Conservation (phyloP, 2,113 vertebrate genomes). For the Odontophorus gujanensis region DNA sequence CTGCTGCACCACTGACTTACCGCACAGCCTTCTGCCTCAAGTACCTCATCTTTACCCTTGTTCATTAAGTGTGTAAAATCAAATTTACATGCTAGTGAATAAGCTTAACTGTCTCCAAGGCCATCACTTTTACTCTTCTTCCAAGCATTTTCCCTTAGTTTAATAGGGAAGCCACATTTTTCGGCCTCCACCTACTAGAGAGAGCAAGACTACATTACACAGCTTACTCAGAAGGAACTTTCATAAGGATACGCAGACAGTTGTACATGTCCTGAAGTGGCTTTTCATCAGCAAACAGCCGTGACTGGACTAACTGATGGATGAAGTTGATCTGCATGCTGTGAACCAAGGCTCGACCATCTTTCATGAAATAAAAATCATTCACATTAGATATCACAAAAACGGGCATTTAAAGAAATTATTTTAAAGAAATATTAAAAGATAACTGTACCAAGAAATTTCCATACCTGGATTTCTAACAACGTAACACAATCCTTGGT, state of each 20-base stretch:
- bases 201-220: background rate
- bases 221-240: background rate
- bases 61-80: background rate
- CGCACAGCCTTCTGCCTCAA: background rate
- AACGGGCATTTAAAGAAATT: background rate
- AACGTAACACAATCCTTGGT: background rate
- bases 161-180: background rate
- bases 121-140: background rate
- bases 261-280: conserved; percentile 99
- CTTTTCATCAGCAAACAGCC: conserved; percentile 96
- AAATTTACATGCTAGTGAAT: background rate
- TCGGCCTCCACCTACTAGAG: background rate
- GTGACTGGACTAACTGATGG: conserved; percentile 95
- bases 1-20: background rate
- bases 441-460: background rate
- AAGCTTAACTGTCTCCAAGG: background rate
- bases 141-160: background rate
- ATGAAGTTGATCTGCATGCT: conserved; percentile 98
- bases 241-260: conserved; percentile 95
- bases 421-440: background rate
- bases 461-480: background rate
- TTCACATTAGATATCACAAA: background rate
- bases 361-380: conserved; percentile 75
- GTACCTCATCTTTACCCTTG: background rate
- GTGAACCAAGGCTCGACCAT: conserved; percentile 94